Evolutionary conservation across 1,140 invertebrate species (phyloP).

Genomic region (Pinna nobilis): DNA sequence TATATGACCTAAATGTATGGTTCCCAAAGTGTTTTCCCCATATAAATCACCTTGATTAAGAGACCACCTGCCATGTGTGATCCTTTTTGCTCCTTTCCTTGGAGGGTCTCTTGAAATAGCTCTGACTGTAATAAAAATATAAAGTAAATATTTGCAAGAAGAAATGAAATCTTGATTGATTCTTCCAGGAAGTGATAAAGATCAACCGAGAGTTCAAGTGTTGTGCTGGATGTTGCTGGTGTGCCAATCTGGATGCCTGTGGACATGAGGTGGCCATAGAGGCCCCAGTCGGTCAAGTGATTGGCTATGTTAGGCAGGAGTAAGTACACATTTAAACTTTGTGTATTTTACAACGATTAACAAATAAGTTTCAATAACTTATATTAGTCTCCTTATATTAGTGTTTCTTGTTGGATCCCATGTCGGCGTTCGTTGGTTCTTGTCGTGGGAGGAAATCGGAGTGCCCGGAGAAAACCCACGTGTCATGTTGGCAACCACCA

Average conservation of each 20-base stretch:
- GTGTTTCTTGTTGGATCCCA: too few relatives aligned
- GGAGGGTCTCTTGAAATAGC: too few relatives aligned
- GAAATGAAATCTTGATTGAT: not conserved
- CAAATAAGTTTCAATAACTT: too few relatives aligned
- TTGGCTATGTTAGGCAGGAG: conserved; percentile 62
- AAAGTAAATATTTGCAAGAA: not conserved
- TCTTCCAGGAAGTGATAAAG: conserved; percentile 64
- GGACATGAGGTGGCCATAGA: conserved; percentile 57
- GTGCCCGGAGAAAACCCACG: too few relatives aligned
- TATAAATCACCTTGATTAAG: too few relatives aligned
- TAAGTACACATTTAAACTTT: conserved; percentile 35
- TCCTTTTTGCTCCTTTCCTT: too few relatives aligned
- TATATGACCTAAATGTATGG: too few relatives aligned
- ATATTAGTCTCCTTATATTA: too few relatives aligned
- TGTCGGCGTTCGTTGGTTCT: not conserved
- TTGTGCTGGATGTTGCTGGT: conserved; percentile 62
- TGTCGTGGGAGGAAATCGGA: not conserved
- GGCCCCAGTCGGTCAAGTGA: conserved; percentile 56
- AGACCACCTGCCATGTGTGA: too few relatives aligned
- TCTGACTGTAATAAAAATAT: not conserved
- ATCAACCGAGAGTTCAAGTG: conserved; percentile 66
- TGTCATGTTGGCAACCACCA: too few relatives aligned
- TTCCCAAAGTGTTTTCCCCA: too few relatives aligned
- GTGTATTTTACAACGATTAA: too few relatives aligned
- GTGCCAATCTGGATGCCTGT: conserved; percentile 51